phyloP scores from a whole-genome alignment of 2,113 vertebrate genomes.

The Cichladusa arquata region DNA sequence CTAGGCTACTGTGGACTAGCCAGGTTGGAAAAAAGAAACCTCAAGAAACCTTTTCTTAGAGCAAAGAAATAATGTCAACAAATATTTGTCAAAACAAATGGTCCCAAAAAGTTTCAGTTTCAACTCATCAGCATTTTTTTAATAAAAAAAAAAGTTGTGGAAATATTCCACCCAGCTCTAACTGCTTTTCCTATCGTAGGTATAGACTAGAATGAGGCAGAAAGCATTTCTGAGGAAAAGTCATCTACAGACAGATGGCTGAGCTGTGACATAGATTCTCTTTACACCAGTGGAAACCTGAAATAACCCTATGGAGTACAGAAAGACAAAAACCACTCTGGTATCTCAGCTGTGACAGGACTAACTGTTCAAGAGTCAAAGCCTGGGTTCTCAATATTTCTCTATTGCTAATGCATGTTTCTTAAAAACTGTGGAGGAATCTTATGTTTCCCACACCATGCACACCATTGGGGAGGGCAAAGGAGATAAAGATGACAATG shows the following conservation, averaged over 20 bases:
- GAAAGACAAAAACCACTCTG: background rate
- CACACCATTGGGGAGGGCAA: background rate
- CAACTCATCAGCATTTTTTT: background rate
- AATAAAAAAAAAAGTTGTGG: background rate
- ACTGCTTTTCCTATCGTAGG: background rate
- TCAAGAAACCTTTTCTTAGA: background rate
- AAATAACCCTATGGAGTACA: slow-evolving; percentile 18
- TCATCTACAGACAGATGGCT: slow-evolving; percentile 28
- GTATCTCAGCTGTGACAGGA: background rate
- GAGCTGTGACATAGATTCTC: slow-evolving; percentile 46
- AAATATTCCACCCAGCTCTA: background rate
- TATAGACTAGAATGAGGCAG: background rate
- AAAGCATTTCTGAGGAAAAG: slow-evolving; percentile 40
- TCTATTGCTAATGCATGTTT: background rate
- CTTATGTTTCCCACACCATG: background rate
- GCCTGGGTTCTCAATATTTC: background rate
- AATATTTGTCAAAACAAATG: background rate
- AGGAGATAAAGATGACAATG: background rate
- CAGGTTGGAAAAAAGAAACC: background rate
- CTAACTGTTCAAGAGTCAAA: background rate
- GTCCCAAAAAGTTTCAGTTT: background rate
- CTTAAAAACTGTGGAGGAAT: background rate
- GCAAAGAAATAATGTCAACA: background rate
- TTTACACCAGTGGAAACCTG: slow-evolving; percentile 1
- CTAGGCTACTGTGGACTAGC: background rate